Base-by-base conservation (phyloP, 2,888 invertebrate species). In the Morinoia aosen region DNA sequence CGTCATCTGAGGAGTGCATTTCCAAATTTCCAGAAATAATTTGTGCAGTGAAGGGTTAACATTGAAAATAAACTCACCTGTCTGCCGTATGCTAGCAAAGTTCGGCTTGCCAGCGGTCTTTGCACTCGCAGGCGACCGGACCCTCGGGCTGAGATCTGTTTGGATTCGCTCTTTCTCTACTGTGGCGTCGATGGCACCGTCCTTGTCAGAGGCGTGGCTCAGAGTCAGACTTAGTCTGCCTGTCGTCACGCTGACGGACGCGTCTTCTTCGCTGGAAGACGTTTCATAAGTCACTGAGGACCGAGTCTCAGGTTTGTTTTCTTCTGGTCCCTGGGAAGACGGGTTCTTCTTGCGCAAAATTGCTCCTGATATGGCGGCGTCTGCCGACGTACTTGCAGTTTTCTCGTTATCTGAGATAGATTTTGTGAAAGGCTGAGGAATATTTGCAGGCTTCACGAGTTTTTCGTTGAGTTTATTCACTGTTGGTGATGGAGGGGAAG, bases 191-290 rank as follows among this genome's bases (percentile, higher is more conserved):
- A 95, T 76, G 33, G 64, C 40, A 40, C 94, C 57, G 33, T 94
- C 95, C 88, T 94, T 94, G 39, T 57, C 88, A 7, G 94, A 88
- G 16, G 39, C 76, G 58, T 93, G 91, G 56, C 95, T 95, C 57
- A 96, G 95, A 40, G 96, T 95, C 40, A 96, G 94, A n/a, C 95
- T 96, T 64, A 96, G 88, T 90, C 96, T 95, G 58, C 96, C 96
- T 25, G 96, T 96, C 39, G 96, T 96, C 88, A 96, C 95, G 64
- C 96, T 96, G 16, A 96, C 95, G 25, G 96, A 96, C 61, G 97
- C 96, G 76, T 96, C 97, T 96, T 95, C 95, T 95, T 90, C 58
- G 96, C 96, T 40, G 96, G 96, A 91, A 95, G 96, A 33, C 95
- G 58, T 95, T 95, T 96, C 96, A 61, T 96, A 95, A 91, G 96